Evolutionary conservation across 1,140 invertebrate species (phyloP).

Genomic region (Scaptodrosophila lebanonensis): DNA sequence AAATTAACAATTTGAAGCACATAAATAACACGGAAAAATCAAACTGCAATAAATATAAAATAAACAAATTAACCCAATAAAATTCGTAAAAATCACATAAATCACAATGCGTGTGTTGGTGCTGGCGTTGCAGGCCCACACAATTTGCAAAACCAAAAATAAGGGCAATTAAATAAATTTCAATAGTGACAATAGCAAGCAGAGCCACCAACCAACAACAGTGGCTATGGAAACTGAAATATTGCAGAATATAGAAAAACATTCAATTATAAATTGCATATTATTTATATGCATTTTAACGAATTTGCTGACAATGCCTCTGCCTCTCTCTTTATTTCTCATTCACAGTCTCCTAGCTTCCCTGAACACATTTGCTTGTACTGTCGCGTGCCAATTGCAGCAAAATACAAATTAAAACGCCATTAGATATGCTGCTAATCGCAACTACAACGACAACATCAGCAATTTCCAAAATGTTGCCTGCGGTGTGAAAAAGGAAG

Average conservation of each 20-base stretch:
- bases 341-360: too few relatives aligned
- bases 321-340: too few relatives aligned
- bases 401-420: too few relatives aligned
- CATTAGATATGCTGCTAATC: too few relatives aligned
- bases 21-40: constrained; percentile 48
- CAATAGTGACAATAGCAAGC: constrained; percentile 7
- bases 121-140: constrained; percentile 42
- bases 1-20: constrained; percentile 50
- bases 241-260: too few relatives aligned
- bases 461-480: constrained; percentile 27
- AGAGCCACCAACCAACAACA: constrained; percentile 20
- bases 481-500: constrained; percentile 5
- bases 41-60: constrained; percentile 53
- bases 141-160: constrained; percentile 55
- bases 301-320: too few relatives aligned
- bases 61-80: constrained; percentile 68
- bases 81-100: constrained; percentile 64
- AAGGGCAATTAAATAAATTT: constrained; percentile 73
- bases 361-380: too few relatives aligned
- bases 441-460: constrained; percentile 17
- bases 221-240: constrained; percentile 17
- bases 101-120: constrained; percentile 21
- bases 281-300: too few relatives aligned
- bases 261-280: constrained; percentile 41
- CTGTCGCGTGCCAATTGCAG: too few relatives aligned